Base-by-base conservation (phyloP, 2,113 vertebrate species). In the Scytalopus superciliaris region DNA sequence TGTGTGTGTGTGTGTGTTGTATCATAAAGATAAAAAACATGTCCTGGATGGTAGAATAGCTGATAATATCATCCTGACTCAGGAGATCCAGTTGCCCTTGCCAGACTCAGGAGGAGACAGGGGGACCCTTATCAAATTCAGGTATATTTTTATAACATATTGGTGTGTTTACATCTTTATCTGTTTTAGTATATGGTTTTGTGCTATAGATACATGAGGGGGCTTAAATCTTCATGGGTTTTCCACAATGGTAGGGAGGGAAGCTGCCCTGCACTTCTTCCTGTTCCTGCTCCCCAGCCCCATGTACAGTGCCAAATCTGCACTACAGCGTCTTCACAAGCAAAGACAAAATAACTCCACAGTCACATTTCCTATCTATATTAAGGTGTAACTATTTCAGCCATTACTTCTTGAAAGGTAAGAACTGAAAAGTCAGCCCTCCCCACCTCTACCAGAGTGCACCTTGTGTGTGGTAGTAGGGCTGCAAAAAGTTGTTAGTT, bases 21-120 rank as follows among this genome's bases (percentile, higher is more conserved):
- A 78, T 90, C 82, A 44, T 68, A 77, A 88, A 77, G 56, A 83
- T 87, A 72, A 52, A 90, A 59, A 93, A 15, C 1, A 1, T 85
- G 81, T 67, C 42, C 72, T 90, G 79, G 67, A 69, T 90, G 37
- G 45, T 82, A 31, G 77, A 70, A 62, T 42, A 69, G 33, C 45
- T 91, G 92, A 90, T 95, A 92, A 35, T 56, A 89, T 74, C 56
- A 6, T 83, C 33, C 53, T 57, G 92, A 70, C 49, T 87, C 60
- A 60, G 87, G 89, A 93, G 72, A 75, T 74, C 24, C 7, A 28
- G 5, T 80, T 0, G 1, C 42, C 66, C 44, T 81, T 81, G 23
- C 24, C 67, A 24, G 55, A 78, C 16, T 75, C 53, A 63, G 67
- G 50, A 57, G 25, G 62, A n/a, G 12, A 12, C 0, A 2, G 18